phyloP scores from a whole-genome alignment of 2,797 vertebrate genomes.

The Toxotes lorentzi region DNA sequence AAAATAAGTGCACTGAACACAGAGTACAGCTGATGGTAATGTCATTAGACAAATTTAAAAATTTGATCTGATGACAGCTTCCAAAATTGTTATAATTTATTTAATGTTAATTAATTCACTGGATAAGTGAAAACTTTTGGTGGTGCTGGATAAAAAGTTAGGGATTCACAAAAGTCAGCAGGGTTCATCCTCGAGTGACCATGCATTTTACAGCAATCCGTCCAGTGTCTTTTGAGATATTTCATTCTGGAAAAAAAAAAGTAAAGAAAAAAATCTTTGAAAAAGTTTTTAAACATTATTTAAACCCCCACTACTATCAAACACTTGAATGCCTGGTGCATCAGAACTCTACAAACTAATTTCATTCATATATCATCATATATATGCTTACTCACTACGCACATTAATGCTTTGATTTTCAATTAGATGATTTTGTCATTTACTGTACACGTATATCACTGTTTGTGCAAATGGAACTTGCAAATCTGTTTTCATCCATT shows the following conservation, averaged over 20 bases:
- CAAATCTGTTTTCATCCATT: constrained; percentile 24
- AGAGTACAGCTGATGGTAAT: background rate
- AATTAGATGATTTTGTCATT: background rate
- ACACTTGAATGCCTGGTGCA: background rate
- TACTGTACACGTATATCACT: background rate
- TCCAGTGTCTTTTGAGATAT: background rate
- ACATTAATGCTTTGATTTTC: background rate
- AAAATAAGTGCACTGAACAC: background rate
- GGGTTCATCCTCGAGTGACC: background rate
- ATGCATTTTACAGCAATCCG: background rate
- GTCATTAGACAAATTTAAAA: background rate
- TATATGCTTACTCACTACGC: background rate
- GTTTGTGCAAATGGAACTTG: background rate
- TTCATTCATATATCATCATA: background rate
- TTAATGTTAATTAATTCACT: background rate
- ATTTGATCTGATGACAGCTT: background rate
- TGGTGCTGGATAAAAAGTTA: background rate
- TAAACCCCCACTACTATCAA: background rate
- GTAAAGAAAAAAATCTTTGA: background rate
- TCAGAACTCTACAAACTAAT: background rate
- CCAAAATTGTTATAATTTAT: background rate
- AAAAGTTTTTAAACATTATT: background rate
- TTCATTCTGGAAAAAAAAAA: background rate
- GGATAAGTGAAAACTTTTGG: background rate
- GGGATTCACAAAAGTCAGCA: background rate